phyloP scores from a whole-genome alignment of 2,113 vertebrate genomes.

The Anhinga anhinga region DNA sequence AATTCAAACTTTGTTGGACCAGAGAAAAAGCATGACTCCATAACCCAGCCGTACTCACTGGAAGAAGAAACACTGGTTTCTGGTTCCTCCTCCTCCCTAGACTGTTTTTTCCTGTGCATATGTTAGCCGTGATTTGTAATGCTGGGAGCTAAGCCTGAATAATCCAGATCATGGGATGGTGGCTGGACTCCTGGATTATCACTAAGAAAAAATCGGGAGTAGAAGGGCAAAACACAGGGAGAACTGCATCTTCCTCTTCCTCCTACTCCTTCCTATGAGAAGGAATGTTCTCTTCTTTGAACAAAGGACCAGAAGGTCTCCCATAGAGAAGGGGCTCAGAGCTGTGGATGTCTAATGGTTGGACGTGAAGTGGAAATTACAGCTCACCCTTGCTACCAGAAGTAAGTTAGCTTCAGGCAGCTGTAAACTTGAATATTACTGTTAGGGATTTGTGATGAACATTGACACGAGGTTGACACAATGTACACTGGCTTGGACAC shows the following conservation, averaged over 20 bases:
- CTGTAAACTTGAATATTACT: neutral
- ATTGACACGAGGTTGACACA: neutral
- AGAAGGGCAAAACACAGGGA: neutral
- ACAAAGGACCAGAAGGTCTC: neutral
- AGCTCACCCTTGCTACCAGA: neutral
- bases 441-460: neutral
- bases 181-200: neutral
- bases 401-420: neutral
- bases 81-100: neutral
- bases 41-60: neutral
- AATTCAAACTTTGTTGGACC: neutral
- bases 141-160: neutral
- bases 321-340: neutral
- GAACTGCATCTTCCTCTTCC: neutral
- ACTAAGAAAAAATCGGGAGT: neutral
- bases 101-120: neutral
- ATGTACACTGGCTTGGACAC: rapidly evolving
- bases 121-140: neutral
- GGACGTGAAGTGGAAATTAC: neutral
- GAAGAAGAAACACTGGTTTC: neutral
- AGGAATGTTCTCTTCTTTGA: neutral
- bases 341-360: neutral
- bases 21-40: neutral
- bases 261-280: neutral
- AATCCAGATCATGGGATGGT: neutral